Evolutionary conservation across 1,140 invertebrate genomes (phyloP).

Genomic region (Nephila pilipes): DNA sequence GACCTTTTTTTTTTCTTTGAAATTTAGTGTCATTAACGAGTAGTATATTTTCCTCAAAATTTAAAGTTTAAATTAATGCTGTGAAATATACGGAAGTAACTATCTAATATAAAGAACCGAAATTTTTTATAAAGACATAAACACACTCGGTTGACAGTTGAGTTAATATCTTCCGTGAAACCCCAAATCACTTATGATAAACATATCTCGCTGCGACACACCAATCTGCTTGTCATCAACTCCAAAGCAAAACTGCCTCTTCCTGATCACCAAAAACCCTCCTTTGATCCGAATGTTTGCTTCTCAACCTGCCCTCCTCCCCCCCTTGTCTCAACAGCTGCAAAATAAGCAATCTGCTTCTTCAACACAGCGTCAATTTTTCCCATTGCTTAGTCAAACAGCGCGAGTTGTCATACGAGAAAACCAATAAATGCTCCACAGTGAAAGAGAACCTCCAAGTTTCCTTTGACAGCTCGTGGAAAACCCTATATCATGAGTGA

Average conservation of each 20-base stretch:
- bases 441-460: conserved; percentile 16
- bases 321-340: conserved; percentile 3
- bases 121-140: no score
- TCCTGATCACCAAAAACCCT: background rate
- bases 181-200: background rate
- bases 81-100: no score
- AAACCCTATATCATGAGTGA: conserved; percentile 44
- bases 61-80: no score
- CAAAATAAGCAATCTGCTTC: background rate
- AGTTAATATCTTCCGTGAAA: background rate
- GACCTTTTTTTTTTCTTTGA: no score
- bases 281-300: background rate
- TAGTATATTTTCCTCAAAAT: no score
- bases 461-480: conserved; percentile 21
- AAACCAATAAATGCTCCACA: conserved; percentile 1
- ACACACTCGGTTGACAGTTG: no score
- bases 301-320: background rate
- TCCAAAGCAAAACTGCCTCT: background rate
- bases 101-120: no score
- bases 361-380: conserved; percentile 19
- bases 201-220: background rate
- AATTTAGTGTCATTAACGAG: no score
- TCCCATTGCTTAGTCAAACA: background rate
- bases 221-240: background rate
- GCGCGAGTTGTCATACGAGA: background rate